Percentiles rank a stretch among this genome's conserved stretches.
phyloP scores from a whole-genome alignment of 2,888 invertebrate species.

The Agrilus cyanescens region DNA sequence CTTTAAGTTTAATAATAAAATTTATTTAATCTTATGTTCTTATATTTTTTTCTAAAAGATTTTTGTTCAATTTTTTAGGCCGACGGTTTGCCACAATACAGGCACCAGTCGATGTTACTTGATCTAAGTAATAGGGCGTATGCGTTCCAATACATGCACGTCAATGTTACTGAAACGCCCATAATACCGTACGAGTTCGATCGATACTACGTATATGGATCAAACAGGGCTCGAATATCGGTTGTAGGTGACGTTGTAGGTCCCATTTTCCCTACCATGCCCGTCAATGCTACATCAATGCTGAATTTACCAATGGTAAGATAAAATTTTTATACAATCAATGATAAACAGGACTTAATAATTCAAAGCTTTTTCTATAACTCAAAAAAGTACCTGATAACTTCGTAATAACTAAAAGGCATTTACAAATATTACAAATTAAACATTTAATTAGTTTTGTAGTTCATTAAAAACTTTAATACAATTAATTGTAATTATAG shows the following conservation, averaged over 20 bases:
- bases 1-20: not conserved
- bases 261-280: conserved; percentile 86
- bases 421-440: too few species aligned
- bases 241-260: conserved; percentile 87
- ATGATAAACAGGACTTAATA: too few species aligned
- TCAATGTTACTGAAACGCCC: conserved; percentile 88
- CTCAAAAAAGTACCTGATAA: too few species aligned
- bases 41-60: conserved; percentile 3
- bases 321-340: not conserved
- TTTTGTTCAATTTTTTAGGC: conserved; percentile 40
- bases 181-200: conserved; percentile 83
- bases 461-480: too few species aligned
- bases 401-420: too few species aligned
- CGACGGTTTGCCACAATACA: conserved; percentile 83
- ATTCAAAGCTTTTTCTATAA: too few species aligned
- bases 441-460: too few species aligned
- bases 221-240: conserved; percentile 73
- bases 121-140: conserved; percentile 88
- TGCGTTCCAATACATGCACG: conserved; percentile 90
- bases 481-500: too few species aligned
- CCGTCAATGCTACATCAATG: conserved; percentile 74
- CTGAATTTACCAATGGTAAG: conserved; percentile 61
- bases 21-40: conserved; percentile 1
- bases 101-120: conserved; percentile 83
- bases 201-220: conserved; percentile 89